Conservation (phyloP, 1,140 invertebrate species). For the Propsilocerus akamusi region DNA sequence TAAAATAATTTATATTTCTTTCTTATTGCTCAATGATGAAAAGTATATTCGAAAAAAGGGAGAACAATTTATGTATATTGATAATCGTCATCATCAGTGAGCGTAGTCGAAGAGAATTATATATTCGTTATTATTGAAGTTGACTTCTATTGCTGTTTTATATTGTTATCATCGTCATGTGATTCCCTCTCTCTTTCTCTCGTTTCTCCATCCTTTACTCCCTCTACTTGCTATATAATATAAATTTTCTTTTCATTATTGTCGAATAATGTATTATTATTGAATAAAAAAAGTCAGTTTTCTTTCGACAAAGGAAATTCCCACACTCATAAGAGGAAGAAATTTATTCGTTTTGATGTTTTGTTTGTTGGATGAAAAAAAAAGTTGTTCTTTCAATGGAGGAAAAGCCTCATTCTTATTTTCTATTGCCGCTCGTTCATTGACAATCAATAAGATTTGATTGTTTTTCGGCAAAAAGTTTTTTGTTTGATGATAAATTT, state of each 20-base stretch:
- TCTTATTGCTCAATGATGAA: background rate
- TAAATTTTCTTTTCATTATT: background rate
- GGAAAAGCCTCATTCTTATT: too few relatives aligned
- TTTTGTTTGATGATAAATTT: too few relatives aligned
- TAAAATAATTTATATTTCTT: too few relatives aligned
- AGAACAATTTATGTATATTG: background rate
- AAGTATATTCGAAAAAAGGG: background rate
- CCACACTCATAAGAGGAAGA: too few relatives aligned
- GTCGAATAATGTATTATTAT: background rate
- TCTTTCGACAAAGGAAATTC: too few relatives aligned
- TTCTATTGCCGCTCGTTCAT: too few relatives aligned
- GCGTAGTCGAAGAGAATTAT: background rate
- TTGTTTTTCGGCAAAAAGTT: too few relatives aligned
- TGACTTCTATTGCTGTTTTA: conserved; percentile 4
- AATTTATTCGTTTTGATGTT: too few relatives aligned
- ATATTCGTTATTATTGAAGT: conserved; percentile 1
- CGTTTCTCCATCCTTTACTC: background rate
- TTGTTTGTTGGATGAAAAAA: too few relatives aligned
- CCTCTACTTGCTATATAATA: background rate
- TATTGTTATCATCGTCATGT: background rate
- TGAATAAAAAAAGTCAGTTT: too few relatives aligned
- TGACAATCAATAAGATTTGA: too few relatives aligned
- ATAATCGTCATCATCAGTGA: background rate
- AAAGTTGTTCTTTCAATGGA: too few relatives aligned
- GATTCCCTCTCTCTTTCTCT: background rate